Evolutionary conservation across 2,888 invertebrate genomes (phyloP), one percentile per base, ranked within the genome.

Genomic region (Chymomyza fuscimana): DNA sequence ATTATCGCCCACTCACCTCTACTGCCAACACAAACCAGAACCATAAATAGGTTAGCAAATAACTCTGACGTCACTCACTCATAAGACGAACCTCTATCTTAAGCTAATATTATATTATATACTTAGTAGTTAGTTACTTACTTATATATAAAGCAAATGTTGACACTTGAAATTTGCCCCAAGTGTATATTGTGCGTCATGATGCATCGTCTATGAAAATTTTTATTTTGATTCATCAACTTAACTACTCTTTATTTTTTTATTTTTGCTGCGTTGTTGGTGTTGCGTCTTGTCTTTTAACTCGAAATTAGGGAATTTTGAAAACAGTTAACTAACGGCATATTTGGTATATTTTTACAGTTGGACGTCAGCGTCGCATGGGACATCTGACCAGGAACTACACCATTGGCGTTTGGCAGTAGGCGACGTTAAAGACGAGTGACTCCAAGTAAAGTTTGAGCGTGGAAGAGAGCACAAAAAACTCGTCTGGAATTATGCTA

Each of bases 311-410:
- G 29, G 7, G 54, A 25, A 16, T 16, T 0, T 50, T 32, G 1
- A 9, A 56, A 29, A 64, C 10, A 9, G 4, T 3, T n/a, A 65
- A 40, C 63, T 82, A 68, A 85, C 70, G 15, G 15, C 7, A 29
- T n/a, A 46, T 54, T 67, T 61, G 58, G 10, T 69, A 22, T 72
- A 40, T 63, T 77, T 73, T 83, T 81, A 15, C 86, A 92, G 92
- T 80, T 88, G 91, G 91, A 80, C 96, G 96, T 91, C 93, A 95
- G 92, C 95, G 95, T 90, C 95, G 97, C 91, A 93, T 95, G 94
- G 95, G 95, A 92, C 95, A 95, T 92, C 94, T 95, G 93, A 94
- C 95, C 82, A 95, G 96, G 92, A 96, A 96, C 92, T 96, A 95
- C 93, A 95, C 96, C 91, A 95, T 96, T 92, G 96, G 96, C 77